Evolutionary conservation across 2,888 invertebrate species (phyloP).

Genomic region (Hermaeophaga mercurialis): DNA sequence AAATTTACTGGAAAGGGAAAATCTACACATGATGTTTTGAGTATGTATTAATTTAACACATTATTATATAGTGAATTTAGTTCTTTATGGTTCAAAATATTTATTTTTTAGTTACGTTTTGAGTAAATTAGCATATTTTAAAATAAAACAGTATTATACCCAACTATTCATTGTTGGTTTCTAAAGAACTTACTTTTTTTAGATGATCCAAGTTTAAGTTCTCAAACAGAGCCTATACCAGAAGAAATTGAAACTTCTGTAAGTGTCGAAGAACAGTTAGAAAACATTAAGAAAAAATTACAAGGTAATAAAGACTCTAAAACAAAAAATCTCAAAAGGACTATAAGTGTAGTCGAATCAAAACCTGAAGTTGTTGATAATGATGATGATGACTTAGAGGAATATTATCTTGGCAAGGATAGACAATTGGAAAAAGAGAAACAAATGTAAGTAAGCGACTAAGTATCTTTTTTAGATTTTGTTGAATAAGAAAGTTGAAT

Average conservation of each 20-base stretch:
- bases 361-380: conserved; percentile 28
- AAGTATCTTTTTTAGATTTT: no score
- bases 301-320: conserved; percentile 48
- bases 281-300: conserved; percentile 59
- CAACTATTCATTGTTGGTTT: not conserved
- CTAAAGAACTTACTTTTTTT: conserved; percentile 8
- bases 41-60: no score
- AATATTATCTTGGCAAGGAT: conserved; percentile 66
- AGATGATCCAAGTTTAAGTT: conserved; percentile 88
- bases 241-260: conserved; percentile 45
- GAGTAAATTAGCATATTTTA: no score
- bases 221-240: conserved; percentile 62
- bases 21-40: conserved; percentile 89
- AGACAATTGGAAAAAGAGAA: conserved; percentile 62
- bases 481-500: no score
- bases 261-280: conserved; percentile 54
- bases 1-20: conserved; percentile 81
- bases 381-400: conserved; percentile 57
- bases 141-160: no score
- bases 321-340: conserved; percentile 31
- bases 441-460: no score
- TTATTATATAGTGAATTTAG: no score
- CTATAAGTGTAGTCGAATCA: conserved; percentile 28
- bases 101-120: no score
- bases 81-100: no score